Evolutionary conservation across 2,888 invertebrate species (phyloP), one percentile per base, ranked within the genome.

Genomic region (Synanthedon vespiformis): DNA sequence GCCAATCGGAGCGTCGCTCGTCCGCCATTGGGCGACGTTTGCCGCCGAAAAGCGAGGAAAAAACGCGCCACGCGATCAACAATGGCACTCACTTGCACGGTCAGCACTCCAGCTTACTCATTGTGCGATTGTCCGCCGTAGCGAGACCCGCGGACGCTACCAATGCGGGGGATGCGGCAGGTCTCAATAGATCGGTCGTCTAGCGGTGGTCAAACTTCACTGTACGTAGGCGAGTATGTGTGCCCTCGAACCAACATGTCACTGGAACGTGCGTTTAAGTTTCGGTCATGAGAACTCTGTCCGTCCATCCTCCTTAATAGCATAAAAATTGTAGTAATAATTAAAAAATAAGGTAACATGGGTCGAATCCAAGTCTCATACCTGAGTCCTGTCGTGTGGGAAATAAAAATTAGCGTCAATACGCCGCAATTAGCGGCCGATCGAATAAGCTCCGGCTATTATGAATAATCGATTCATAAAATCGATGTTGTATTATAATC

Each of bases 1-100:
- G 53, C 85, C 85, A 84, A 84, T 83, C 57, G 62, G 57, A 55
- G 62, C 55, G 55, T 54, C 55, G 68, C 70, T 52, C 59, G 64
- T 56, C 56, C 63, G 65, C 72, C 61, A 83, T 81, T 82, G 81
- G 82, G 56, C 64, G 70, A 50, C 55, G 61, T 58, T 61, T 64
- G 65, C 56, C 65, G 66, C 67, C 67, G 68, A 67, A 72, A 70
- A 66, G 64, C 58, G 55, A 62, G 59, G 73, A 75, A 75, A 77
- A 78, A 78, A 75, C 65, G 64, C 66, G 65, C 60, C 57, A 58
- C 60, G 61, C 61, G 76, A 80, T 80, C 81, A 82, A 84, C 85
- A 84, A 85, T 85, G 84, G 82, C 80, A 77, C 74, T 77, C 74
- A 69, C 65, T 72, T 71, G 72, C 68, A 60, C 69, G 65, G 64